Evolutionary conservation across 1,140 invertebrate genomes (phyloP).

Genomic region (Hestina assimilis): DNA sequence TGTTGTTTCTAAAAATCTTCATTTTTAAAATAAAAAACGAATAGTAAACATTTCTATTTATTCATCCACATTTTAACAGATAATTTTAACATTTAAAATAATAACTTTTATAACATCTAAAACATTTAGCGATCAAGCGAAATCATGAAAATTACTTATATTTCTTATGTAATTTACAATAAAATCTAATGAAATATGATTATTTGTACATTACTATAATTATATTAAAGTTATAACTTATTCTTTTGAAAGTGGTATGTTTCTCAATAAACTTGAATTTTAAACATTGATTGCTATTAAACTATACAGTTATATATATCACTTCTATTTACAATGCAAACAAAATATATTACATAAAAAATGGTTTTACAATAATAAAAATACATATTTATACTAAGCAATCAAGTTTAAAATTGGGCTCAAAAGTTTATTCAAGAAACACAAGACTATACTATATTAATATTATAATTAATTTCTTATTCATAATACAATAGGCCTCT

Average conservation of each 20-base stretch:
- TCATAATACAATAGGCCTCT: conserved; percentile 29
- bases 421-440: conserved; percentile 49
- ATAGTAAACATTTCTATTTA: conserved; percentile 18
- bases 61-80: conserved; percentile 4
- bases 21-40: neutral
- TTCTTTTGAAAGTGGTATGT: conserved; percentile 20
- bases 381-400: neutral
- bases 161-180: neutral
- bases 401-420: conserved; percentile 58
- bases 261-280: conserved; percentile 42
- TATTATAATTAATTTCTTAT: conserved; percentile 12
- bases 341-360: no score
- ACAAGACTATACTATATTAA: conserved; percentile 11
- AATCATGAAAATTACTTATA: neutral
- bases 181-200: neutral
- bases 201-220: conserved; percentile 4
- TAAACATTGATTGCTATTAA: conserved; percentile 29
- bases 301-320: neutral
- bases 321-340: no score
- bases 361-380: neutral
- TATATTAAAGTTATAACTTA: neutral
- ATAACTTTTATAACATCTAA: neutral
- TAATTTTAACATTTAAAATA: conserved; percentile 1
- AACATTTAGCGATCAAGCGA: neutral
- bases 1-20: no score